These are phyloP conservation scores for Ametastegia equiseti DNA, from an alignment of 2,888 invertebrate species.

Conservation along the genomic window DNA sequence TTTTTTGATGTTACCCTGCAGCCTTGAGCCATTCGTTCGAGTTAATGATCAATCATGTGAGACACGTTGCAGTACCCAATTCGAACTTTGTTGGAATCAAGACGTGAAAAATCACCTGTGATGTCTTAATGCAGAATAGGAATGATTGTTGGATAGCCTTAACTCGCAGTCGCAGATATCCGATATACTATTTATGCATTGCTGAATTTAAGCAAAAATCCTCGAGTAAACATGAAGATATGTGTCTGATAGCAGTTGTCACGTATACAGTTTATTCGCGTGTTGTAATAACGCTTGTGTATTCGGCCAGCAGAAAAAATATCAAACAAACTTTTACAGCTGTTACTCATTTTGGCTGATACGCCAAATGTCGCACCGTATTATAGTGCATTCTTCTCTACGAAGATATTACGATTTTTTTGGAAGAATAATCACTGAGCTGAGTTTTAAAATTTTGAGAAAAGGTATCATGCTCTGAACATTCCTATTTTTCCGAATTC, in stretches of 20 bases:
- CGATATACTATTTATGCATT: too few species aligned
- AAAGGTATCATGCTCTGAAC: too few species aligned
- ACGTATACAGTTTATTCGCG: background rate
- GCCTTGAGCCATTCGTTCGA: background rate
- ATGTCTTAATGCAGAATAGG: too few species aligned
- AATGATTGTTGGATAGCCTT: too few species aligned
- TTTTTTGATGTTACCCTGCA: background rate
- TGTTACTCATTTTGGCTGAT: background rate
- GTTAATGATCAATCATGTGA: background rate
- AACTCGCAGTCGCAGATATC: too few species aligned
- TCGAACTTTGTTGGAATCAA: too few species aligned
- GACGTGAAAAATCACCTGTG: too few species aligned
- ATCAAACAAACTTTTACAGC: background rate
- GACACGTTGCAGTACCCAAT: too few species aligned
- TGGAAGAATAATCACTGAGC: too few species aligned
- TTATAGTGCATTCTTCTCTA: background rate
- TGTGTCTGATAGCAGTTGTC: background rate
- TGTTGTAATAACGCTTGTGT: background rate
- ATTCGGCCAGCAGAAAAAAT: background rate
- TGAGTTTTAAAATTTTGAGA: too few species aligned
- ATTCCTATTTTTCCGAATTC: too few species aligned
- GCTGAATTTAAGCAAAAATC: background rate
- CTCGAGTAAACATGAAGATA: background rate
- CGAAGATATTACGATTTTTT: too few species aligned
- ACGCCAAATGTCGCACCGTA: background rate